Percentiles rank a stretch among this genome's conserved stretches.
Evolutionary conservation across 2,888 invertebrate genomes (phyloP).

Genomic region (Caenorhabditis sinica): DNA sequence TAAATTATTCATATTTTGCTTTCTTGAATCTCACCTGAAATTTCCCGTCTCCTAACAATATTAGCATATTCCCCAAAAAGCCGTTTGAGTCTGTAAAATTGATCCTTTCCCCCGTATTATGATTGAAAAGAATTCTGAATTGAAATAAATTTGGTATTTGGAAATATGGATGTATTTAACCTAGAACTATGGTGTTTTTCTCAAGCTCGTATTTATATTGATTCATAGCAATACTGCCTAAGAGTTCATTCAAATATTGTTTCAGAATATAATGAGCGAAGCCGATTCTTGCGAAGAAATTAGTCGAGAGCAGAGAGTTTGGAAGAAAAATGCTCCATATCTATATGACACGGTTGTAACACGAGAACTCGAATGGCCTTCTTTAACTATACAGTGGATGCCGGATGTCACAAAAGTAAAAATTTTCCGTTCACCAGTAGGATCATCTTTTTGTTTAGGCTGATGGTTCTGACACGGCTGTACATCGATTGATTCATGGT

Average conservation of each 20-base stretch:
- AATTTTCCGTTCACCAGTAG: background rate
- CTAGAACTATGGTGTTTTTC: constrained; percentile 17
- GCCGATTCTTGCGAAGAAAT: constrained; percentile 90
- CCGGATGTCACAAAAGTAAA: constrained; percentile 95
- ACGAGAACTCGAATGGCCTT: constrained; percentile 99
- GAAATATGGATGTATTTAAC: background rate
- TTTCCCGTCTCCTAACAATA: background rate
- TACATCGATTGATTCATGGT: constrained; percentile 96
- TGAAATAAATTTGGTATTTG: constrained; percentile 18
- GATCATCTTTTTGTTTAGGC: constrained; percentile 83
- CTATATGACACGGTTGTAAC: constrained; percentile 95
- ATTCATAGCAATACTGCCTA: background rate
- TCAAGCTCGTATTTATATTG: constrained; percentile 3
- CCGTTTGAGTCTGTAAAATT: constrained; percentile 16
- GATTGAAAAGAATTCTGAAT: background rate
- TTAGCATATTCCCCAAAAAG: constrained; percentile 5
- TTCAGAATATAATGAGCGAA: constrained; percentile 35
- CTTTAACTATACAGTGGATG: constrained; percentile 98
- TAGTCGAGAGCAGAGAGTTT: constrained; percentile 99
- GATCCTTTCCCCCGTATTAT: background rate
- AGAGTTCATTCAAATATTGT: background rate
- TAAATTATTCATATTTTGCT: constrained; percentile 40
- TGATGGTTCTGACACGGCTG: constrained; percentile 97
- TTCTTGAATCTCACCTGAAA: constrained; percentile 28
- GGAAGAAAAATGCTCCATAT: constrained; percentile 99